These are phyloP conservation scores for Arion vulgaris DNA, from an alignment of 1,140 invertebrate genomes.

Conservation along the genomic window DNA sequence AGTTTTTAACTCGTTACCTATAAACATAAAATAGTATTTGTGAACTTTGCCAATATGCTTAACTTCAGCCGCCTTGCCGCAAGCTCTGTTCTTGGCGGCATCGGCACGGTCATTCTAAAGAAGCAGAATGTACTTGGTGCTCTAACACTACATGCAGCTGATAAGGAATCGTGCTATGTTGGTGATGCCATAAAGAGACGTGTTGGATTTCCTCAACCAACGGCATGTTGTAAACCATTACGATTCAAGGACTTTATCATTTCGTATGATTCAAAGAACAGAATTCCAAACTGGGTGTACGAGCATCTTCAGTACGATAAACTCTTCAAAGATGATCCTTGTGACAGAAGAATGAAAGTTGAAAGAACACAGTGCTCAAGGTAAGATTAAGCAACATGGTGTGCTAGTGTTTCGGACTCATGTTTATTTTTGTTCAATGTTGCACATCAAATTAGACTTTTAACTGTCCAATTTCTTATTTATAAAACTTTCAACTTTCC, in stretches of 20 bases:
- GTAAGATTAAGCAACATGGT: not conserved
- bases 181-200: constrained; percentile 43
- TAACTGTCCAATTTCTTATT: too few species aligned
- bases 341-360: constrained; percentile 32
- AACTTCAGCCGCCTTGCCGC: constrained; percentile 11
- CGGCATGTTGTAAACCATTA: constrained; percentile 44
- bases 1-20: not conserved
- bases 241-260: constrained; percentile 40
- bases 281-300: constrained; percentile 39
- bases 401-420: too few species aligned
- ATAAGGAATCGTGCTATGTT: constrained; percentile 36
- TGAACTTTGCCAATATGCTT: not conserved
- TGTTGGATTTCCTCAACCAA: constrained; percentile 39
- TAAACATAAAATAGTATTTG: not conserved
- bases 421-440: too few species aligned
- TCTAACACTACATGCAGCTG: constrained; percentile 25
- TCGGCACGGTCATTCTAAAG: not conserved
- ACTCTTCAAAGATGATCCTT: constrained; percentile 36
- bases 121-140: constrained; percentile 10
- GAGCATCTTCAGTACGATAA: constrained; percentile 26
- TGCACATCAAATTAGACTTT: too few species aligned
- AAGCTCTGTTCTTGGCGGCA: constrained; percentile 23
- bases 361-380: constrained; percentile 22
- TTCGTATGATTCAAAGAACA: constrained; percentile 37
- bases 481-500: too few species aligned